phyloP scores from a whole-genome alignment of 2,888 invertebrate species.

The Protonemura montana region DNA sequence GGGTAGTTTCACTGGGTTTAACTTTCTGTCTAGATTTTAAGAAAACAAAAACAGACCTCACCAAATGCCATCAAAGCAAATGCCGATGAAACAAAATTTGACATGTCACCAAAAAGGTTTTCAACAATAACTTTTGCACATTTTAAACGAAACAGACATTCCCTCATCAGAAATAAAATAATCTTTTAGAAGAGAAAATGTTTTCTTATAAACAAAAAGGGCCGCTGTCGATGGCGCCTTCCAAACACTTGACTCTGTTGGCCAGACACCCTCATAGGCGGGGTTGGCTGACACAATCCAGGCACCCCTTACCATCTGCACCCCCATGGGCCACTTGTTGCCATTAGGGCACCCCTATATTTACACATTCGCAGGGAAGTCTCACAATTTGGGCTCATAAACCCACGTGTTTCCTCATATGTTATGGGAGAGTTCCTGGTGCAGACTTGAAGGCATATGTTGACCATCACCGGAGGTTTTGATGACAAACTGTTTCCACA shows the following conservation, averaged over 20 bases:
- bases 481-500: too few relatives aligned
- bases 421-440: too few relatives aligned
- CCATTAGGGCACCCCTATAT: neutral
- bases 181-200: too few relatives aligned
- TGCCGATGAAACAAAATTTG: too few relatives aligned
- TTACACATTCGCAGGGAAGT: neutral
- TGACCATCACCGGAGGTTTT: too few relatives aligned
- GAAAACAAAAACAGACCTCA: too few relatives aligned
- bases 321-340: neutral
- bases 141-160: neutral
- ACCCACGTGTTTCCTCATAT: neutral
- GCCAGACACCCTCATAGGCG: neutral
- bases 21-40: too few relatives aligned
- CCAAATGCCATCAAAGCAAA: too few relatives aligned
- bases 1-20: too few relatives aligned
- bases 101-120: too few relatives aligned
- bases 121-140: neutral
- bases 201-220: neutral
- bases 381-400: neutral
- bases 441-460: too few relatives aligned
- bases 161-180: too few relatives aligned
- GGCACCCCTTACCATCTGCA: neutral
- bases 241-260: neutral
- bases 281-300: neutral
- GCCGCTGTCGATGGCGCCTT: neutral